These are phyloP conservation scores for Coelopa pilipes DNA, from an alignment of 2,888 invertebrate species.

Conservation along the genomic window DNA sequence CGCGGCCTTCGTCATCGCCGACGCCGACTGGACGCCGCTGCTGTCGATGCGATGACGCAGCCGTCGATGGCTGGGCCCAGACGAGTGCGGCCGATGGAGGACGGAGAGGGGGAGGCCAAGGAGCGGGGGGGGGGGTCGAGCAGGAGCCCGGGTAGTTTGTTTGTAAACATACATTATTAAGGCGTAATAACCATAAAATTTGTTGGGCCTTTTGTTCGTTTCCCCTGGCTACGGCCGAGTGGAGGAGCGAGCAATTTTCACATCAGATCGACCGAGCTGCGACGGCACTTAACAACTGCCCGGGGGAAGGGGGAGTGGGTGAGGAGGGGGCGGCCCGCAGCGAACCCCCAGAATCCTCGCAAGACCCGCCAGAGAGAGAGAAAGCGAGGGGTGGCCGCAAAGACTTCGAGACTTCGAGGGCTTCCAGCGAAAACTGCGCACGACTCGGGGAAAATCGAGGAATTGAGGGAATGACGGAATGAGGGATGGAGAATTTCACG, in stretches of 20 bases:
- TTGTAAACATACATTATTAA: slow-evolving; percentile 63
- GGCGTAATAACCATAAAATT: slow-evolving; percentile 64
- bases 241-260: slow-evolving; percentile 26
- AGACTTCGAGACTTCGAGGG: too few species aligned
- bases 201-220: too few species aligned
- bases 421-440: too few species aligned
- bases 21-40: background rate
- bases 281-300: slow-evolving; percentile 37
- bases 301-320: too few species aligned
- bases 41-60: background rate
- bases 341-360: too few species aligned
- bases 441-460: too few species aligned
- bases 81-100: background rate
- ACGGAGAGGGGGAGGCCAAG: background rate
- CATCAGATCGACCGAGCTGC: slow-evolving; percentile 30
- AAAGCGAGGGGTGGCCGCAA: too few species aligned
- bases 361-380: too few species aligned
- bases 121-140: background rate
- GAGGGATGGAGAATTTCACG: too few species aligned
- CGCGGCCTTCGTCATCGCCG: slow-evolving; percentile 7
- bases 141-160: slow-evolving; percentile 60
- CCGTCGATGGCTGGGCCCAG: slow-evolving; percentile 1
- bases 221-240: too few species aligned
- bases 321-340: too few species aligned
- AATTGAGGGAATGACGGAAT: too few species aligned